phyloP scores from a whole-genome alignment of 2,113 vertebrate genomes.

The Tichodroma muraria region DNA sequence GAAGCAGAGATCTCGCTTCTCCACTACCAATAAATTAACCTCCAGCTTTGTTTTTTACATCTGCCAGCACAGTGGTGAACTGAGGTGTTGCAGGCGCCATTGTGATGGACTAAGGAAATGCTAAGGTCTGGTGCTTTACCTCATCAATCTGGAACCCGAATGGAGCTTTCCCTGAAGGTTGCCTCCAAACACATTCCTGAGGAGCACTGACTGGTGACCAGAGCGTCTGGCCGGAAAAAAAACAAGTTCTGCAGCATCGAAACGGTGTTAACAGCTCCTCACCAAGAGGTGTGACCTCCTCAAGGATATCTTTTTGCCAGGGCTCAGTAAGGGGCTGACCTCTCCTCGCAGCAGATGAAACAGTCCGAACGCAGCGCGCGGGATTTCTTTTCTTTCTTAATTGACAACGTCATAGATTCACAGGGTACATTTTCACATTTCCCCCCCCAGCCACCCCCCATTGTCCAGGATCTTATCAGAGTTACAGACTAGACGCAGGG shows the following conservation, averaged over 20 bases:
- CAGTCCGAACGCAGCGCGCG: not conserved
- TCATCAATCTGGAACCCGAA: slow-evolving; percentile 69
- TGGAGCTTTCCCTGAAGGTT: slow-evolving; percentile 46
- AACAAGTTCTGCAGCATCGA: not conserved
- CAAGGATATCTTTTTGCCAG: not conserved
- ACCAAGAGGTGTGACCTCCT: not conserved
- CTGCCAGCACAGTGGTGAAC: slow-evolving; percentile 44
- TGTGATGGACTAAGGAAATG: slow-evolving; percentile 55
- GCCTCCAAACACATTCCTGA: slow-evolving; percentile 67
- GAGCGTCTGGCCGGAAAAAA: not conserved
- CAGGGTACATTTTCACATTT: not conserved
- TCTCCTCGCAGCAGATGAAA: not conserved
- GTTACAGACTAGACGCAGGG: not conserved
- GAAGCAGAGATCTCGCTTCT: not conserved
- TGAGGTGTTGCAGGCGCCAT: slow-evolving; percentile 59
- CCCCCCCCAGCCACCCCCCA: no score
- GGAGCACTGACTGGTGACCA: slow-evolving; percentile 64
- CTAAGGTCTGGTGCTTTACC: slow-evolving; percentile 67
- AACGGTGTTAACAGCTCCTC: not conserved
- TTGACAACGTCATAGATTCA: not conserved
- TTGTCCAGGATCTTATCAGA: not conserved
- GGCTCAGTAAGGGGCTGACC: not conserved
- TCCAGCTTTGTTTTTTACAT: slow-evolving; percentile 22
- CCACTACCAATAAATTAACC: slow-evolving; percentile 43
- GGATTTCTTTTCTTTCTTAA: not conserved